Percentiles rank a stretch among this genome's conserved stretches.
phyloP scores from a whole-genome alignment of 2,888 invertebrate species.

The Sphaeridia pumilis region DNA sequence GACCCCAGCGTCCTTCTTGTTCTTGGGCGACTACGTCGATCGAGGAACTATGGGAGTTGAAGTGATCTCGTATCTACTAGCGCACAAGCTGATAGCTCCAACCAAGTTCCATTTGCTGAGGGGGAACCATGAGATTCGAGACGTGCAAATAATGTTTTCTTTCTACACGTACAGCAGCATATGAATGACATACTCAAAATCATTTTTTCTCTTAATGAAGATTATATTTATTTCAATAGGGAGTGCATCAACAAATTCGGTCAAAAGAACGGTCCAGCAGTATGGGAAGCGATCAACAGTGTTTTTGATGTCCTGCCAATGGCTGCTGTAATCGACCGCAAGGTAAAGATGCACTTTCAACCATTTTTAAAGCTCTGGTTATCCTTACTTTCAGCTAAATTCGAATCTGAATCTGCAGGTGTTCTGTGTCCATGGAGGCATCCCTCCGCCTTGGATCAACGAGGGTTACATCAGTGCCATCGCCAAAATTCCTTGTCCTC shows the following conservation, averaged over 20 bases:
- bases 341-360: constrained; percentile 41
- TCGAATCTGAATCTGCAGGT: constrained; percentile 44
- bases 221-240: constrained; percentile 40
- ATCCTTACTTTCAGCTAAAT: neutral
- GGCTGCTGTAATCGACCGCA: constrained; percentile 60
- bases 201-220: constrained; percentile 5
- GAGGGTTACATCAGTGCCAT: constrained; percentile 50
- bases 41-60: constrained; percentile 57
- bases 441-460: constrained; percentile 57
- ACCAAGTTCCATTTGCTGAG: constrained; percentile 52
- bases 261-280: constrained; percentile 48
- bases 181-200: neutral
- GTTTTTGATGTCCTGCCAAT: constrained; percentile 61
- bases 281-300: constrained; percentile 58
- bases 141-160: constrained; percentile 60
- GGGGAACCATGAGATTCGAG: constrained; percentile 65
- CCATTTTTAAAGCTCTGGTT: neutral
- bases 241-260: constrained; percentile 60
- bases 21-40: constrained; percentile 68
- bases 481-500: constrained; percentile 53
- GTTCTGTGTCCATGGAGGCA: constrained; percentile 68
- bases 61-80: constrained; percentile 56
- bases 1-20: constrained; percentile 53
- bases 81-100: constrained; percentile 57
- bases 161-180: constrained; percentile 50